Conservation (phyloP, 2,113 vertebrate genomes). For the Poecile atricapillus region DNA sequence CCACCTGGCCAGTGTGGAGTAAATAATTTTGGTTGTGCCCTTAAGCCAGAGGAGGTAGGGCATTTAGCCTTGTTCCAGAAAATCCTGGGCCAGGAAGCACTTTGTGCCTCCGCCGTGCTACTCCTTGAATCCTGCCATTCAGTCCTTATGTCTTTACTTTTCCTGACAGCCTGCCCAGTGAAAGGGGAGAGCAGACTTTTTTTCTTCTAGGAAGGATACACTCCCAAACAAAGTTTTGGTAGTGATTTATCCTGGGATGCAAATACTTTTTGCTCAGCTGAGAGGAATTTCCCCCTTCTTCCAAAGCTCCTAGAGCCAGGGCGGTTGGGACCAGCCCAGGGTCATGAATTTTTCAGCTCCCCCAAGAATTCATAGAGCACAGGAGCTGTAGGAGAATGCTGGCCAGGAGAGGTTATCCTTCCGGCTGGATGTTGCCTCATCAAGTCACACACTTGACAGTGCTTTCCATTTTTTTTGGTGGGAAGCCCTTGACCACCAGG, state of each 20-base stretch:
- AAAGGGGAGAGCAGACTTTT: background rate
- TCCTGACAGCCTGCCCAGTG: background rate
- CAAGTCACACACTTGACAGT: background rate
- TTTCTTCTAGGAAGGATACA: background rate
- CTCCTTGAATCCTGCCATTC: background rate
- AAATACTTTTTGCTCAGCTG: background rate
- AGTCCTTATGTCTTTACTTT: background rate
- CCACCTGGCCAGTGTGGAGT: background rate
- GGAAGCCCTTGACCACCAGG: background rate
- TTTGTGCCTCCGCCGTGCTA: background rate
- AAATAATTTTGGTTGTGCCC: background rate
- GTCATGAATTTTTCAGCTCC: background rate
- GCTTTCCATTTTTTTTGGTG: background rate
- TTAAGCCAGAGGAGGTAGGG: background rate
- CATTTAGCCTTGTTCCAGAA: background rate
- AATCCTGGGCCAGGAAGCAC: background rate
- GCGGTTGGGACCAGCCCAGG: background rate
- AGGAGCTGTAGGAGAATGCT: background rate
- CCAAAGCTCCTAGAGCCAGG: background rate
- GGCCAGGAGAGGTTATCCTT: background rate
- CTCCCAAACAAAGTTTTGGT: background rate
- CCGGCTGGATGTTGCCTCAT: background rate
- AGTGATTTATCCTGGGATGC: background rate
- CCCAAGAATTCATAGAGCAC: accelerated
- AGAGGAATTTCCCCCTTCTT: background rate